These are phyloP conservation scores for Oncorhynchus gorbuscha DNA, from an alignment of 2,113 vertebrate species.

Conservation along the genomic window DNA sequence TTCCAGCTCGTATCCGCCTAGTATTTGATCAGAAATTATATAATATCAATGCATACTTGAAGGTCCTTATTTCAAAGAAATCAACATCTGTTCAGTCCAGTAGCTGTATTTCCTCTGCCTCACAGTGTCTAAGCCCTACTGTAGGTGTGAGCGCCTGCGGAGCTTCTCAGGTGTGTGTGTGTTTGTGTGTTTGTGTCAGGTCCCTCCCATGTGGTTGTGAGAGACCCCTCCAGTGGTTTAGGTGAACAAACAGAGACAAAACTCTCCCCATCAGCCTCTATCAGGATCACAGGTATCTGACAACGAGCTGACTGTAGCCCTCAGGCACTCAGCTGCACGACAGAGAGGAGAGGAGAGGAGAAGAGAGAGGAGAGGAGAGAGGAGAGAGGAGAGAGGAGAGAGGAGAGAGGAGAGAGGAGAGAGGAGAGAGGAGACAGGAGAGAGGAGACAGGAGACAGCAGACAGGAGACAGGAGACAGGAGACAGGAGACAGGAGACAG, in stretches of 20 bases:
- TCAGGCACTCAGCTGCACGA: constrained; percentile 45
- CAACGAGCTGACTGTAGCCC: constrained; percentile 55
- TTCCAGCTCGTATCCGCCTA: too few relatives aligned
- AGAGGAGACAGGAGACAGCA: not conserved
- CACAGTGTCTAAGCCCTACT: not conserved
- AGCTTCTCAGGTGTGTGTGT: not conserved
- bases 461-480: too few relatives aligned
- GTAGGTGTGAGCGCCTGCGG: not conserved
- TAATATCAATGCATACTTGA: not conserved
- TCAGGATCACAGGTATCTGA: constrained; percentile 59
- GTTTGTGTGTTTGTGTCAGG: not conserved
- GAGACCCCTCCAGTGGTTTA: constrained; percentile 38
- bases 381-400: not conserved
- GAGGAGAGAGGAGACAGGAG: too few relatives aligned
- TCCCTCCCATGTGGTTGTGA: constrained; percentile 38
- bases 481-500: too few relatives aligned
- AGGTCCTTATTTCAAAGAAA: not conserved
- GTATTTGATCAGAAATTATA: too few relatives aligned
- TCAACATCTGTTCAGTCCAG: not conserved
- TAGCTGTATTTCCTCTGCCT: not conserved
- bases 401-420: too few relatives aligned
- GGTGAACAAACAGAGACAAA: constrained; percentile 68
- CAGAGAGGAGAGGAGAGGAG: not conserved
- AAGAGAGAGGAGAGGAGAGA: not conserved
- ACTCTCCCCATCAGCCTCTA: constrained; percentile 50